These are phyloP conservation scores for Phocides pigmalion DNA, from an alignment of 1,140 invertebrate genomes.

Conservation along the genomic window DNA sequence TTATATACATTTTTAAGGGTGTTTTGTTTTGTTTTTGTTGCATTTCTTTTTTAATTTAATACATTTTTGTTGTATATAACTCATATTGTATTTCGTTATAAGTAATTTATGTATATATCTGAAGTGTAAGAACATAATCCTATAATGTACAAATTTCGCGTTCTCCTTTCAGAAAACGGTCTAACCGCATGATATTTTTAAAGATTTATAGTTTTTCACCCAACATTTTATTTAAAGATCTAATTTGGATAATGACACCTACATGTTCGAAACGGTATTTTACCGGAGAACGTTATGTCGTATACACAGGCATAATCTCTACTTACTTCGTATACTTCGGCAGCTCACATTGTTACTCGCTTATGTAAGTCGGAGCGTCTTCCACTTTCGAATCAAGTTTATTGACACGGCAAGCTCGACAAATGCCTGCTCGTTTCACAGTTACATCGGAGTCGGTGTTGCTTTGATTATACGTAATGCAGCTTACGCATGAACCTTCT, in stretches of 20 bases:
- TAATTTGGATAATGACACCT: slow-evolving; percentile 21
- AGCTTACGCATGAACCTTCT: slow-evolving; percentile 33
- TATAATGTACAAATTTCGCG: no score
- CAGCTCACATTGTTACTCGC: slow-evolving; percentile 74
- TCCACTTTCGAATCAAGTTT: slow-evolving; percentile 84
- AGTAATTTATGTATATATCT: no score
- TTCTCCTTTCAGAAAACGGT: no score
- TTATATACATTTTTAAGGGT: no score
- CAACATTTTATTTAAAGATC: slow-evolving; percentile 10
- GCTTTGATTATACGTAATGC: slow-evolving; percentile 63
- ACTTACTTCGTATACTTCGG: slow-evolving; percentile 48
- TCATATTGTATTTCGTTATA: no score
- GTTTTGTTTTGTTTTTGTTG: no score
- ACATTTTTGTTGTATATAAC: no score
- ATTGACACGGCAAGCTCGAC: slow-evolving; percentile 82
- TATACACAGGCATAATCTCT: slow-evolving; percentile 56
- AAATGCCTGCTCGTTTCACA: slow-evolving; percentile 74
- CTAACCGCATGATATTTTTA: no score
- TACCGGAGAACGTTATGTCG: slow-evolving; percentile 33
- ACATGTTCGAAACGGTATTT: slow-evolving; percentile 25
- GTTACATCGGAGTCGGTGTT: slow-evolving; percentile 70
- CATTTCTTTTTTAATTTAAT: no score
- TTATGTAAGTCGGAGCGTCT: slow-evolving; percentile 82
- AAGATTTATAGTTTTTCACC: not conserved
- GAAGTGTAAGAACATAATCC: no score